Evolutionary conservation across 2,888 invertebrate species (phyloP), one percentile per base, ranked within the genome.

Genomic region (Hyppa rectilinea): DNA sequence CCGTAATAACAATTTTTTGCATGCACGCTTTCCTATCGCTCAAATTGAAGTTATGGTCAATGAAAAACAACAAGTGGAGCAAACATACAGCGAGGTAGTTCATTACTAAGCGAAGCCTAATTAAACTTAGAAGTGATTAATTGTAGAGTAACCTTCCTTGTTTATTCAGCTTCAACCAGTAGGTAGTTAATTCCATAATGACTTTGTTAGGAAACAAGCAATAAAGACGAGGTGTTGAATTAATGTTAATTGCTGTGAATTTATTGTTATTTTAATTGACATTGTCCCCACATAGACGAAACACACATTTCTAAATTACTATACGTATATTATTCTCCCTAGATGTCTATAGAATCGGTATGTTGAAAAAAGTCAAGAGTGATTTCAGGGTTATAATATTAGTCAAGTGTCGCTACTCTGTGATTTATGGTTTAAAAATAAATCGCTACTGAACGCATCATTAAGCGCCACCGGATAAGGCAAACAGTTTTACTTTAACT

Each of bases 91-190:
- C 56, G 67, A 76, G 85, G 88, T 34, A 71, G 49, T 60, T 87
- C 85, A 88, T 89, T 89, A 89, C 85, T 78, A 85, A 82, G 74
- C 83, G 82, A 75, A 83, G 85, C 88, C 85, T 92, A 92, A 93
- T 94, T 92, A 92, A 91, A 90, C 89, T 87, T 87, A 87, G 87
- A 87, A 85, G 88, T 86, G 83, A 90, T 88, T 86, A 91, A 91
- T 90, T 90, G 90, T 88, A 87, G 85, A 78, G 87, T 89, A 86
- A 89, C 88, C 90, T 90, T 93, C 92, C 91, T 91, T 90, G 89
- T 93, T 91, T 89, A 89, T 87, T 87, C 85, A 87, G 79, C 81
- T 85, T 81, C 78, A 80, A 81, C 83, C 73, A 75, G 83, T 80
- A 83, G 83, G 82, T 79, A 83, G 82, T 85, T 86, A 85, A 81